These are phyloP conservation scores for Brenthis daphne DNA, from an alignment of 2,888 invertebrate genomes.

Conservation along the genomic window DNA sequence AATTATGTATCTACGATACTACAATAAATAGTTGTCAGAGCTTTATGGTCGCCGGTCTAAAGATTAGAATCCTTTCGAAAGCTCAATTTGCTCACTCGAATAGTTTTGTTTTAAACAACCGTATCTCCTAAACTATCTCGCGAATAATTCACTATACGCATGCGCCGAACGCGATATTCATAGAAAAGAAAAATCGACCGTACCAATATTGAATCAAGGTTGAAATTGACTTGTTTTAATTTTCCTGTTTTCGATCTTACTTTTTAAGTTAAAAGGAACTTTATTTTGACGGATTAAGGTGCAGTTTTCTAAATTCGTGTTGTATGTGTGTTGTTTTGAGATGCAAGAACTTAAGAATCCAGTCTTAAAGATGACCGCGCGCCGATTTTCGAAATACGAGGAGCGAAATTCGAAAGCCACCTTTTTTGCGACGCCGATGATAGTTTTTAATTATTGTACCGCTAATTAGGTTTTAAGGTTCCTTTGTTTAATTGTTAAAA, in stretches of 20 bases:
- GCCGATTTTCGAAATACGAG: slow-evolving; percentile 78
- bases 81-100: slow-evolving; percentile 72
- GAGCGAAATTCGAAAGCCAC: slow-evolving; percentile 70
- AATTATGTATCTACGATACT: slow-evolving; percentile 14
- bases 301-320: slow-evolving; percentile 24
- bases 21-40: slow-evolving; percentile 35
- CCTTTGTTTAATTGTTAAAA: slow-evolving; percentile 33
- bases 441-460: slow-evolving; percentile 71
- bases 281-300: slow-evolving; percentile 32
- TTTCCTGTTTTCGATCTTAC: slow-evolving; percentile 19
- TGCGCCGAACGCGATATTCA: slow-evolving; percentile 42
- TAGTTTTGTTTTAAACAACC: slow-evolving; percentile 69
- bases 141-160: slow-evolving; percentile 66
- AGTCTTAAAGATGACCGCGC: slow-evolving; percentile 62
- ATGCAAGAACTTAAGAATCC: slow-evolving; percentile 51
- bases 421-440: slow-evolving; percentile 66
- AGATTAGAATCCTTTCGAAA: slow-evolving; percentile 59
- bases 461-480: slow-evolving; percentile 69
- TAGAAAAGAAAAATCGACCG: slow-evolving; percentile 32
- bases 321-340: slow-evolving; percentile 39
- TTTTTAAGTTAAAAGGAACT: slow-evolving; percentile 31
- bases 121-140: slow-evolving; percentile 73
- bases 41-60: slow-evolving; percentile 45
- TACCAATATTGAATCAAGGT: slow-evolving; percentile 1
- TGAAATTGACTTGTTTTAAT: slow-evolving; percentile 14